Evolutionary conservation across 2,113 vertebrate species (phyloP).

Genomic region (Poeciliopsis retropinna): DNA sequence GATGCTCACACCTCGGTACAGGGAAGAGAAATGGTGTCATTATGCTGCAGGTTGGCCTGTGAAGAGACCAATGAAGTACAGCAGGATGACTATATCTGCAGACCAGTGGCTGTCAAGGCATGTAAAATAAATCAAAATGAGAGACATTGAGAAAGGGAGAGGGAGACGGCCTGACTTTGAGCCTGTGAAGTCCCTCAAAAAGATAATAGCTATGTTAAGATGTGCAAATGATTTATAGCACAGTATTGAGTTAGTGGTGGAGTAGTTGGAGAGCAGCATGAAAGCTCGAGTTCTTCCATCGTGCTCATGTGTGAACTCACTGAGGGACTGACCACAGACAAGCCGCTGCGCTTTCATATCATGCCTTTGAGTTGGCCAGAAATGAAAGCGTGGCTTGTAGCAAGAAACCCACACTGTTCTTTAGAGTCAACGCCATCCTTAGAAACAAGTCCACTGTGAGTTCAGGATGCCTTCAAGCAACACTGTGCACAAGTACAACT

Average conservation of each 20-base stretch:
- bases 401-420: constrained; percentile 65
- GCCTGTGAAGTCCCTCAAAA: constrained; percentile 26
- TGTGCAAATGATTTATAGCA: constrained; percentile 52
- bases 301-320: constrained; percentile 61
- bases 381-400: constrained; percentile 70
- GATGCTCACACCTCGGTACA: constrained; percentile 35
- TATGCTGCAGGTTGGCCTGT: constrained; percentile 4
- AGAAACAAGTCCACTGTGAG: constrained; percentile 40
- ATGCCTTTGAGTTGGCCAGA: constrained; percentile 57
- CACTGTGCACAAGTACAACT: constrained; percentile 25
- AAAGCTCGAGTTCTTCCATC: constrained; percentile 34
- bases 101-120: constrained; percentile 21
- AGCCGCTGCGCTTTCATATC: constrained; percentile 59
- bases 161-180: constrained; percentile 26
- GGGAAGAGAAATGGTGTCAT: constrained; percentile 33
- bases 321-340: constrained; percentile 68
- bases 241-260: constrained; percentile 21
- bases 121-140: constrained; percentile 56
- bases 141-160: neutral
- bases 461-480: constrained; percentile 41
- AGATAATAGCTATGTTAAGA: constrained; percentile 43
- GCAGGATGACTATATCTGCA: constrained; percentile 37
- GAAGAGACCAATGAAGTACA: constrained; percentile 10
- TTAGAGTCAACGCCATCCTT: constrained; percentile 39
- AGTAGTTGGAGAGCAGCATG: constrained; percentile 49